Base-by-base conservation (phyloP, 2,113 vertebrate species). In the Salvelinus sp. region DNA sequence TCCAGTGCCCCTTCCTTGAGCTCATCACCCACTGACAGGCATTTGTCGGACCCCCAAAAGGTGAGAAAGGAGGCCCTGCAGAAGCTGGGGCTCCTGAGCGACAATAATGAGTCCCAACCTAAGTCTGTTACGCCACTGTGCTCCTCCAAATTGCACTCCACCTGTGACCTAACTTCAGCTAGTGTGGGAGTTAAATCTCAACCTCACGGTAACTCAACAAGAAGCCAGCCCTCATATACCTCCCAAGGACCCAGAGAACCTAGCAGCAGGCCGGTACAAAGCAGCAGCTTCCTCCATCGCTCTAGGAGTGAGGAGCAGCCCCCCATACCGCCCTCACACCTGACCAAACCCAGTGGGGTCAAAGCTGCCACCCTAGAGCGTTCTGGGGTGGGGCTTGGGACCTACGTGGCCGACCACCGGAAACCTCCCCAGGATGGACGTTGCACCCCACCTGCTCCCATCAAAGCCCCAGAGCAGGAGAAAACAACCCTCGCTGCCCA, bases 21-120 rank as follows among this genome's bases (percentile, higher is more conserved):
- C 38, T 69, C 76, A 47, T 87, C 83, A 3, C 62, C 76, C 33
- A 72, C 86, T 54, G 85, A 76, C 6, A 66, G 25, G 62, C 74
- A 84, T 33, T 23, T 82, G 18, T 71, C 25, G 0, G 92, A 95
- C 0, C 22, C 84, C 0, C 0, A 94, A 69, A 91, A 83, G 14
- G 94, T 95, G 3, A 93, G 91, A 4, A 79, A 81, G 72, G 95
- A 98, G 54, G 97, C 97, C 0, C 71, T 98, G 82, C 87, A 93
- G 78, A 98, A 98, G 84, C 87, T 98, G 2, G 97, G 97, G 1
- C 94, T 98, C 25, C 83, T 95, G 0, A 92, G 92, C 77, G 92
- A 91, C 58, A 79, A 85, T 20, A 47, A 78, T 16, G 57, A 62
- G n/a, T 22, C 63, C 4, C 68, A 84, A 4, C 68, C 9, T 44